Conservation (phyloP, 2,888 invertebrate genomes). For the Bellardia bayeri region DNA sequence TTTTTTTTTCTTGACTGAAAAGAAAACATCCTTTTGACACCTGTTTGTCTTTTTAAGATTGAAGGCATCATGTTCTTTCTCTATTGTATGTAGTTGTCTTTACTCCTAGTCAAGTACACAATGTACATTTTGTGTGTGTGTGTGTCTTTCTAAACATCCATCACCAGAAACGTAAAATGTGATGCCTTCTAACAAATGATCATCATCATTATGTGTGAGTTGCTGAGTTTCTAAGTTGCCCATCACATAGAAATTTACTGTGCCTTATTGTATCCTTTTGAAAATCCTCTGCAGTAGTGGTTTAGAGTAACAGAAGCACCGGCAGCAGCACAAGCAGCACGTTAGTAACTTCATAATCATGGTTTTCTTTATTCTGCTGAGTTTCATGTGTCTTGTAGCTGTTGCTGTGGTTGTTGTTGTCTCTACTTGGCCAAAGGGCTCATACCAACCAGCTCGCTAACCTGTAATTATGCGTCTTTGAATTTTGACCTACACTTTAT, state of each 20-base stretch:
- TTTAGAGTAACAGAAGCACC: conserved; percentile 58
- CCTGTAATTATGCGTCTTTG: conserved; percentile 82
- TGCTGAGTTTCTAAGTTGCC: conserved; percentile 38
- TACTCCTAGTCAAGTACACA: not conserved
- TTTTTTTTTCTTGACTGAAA: conserved; percentile 31
- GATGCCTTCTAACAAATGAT: conserved; percentile 64
- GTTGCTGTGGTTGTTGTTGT: conserved; percentile 37
- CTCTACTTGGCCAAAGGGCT: conserved; percentile 61
- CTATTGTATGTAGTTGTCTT: conserved; percentile 35
- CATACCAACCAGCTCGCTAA: conserved; percentile 72
- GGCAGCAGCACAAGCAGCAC: conserved; percentile 27
- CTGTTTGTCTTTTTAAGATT: conserved; percentile 66
- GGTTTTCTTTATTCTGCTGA: conserved; percentile 24
- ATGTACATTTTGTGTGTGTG: not conserved
- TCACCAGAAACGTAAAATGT: conserved; percentile 25
- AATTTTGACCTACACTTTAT: conserved; percentile 77
- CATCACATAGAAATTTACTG: conserved; percentile 45
- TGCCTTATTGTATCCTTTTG: conserved; percentile 51
- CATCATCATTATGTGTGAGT: conserved; percentile 60
- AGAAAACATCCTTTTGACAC: conserved; percentile 70
- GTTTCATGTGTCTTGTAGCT: conserved; percentile 43
- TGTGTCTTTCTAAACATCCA: conserved; percentile 51
- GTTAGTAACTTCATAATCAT: conserved; percentile 41
- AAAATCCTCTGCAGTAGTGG: conserved; percentile 51
- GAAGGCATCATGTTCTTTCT: conserved; percentile 59